These are phyloP conservation scores for Scaptomyza polygonia DNA, from an alignment of 2,888 invertebrate genomes.

Conservation along the genomic window DNA sequence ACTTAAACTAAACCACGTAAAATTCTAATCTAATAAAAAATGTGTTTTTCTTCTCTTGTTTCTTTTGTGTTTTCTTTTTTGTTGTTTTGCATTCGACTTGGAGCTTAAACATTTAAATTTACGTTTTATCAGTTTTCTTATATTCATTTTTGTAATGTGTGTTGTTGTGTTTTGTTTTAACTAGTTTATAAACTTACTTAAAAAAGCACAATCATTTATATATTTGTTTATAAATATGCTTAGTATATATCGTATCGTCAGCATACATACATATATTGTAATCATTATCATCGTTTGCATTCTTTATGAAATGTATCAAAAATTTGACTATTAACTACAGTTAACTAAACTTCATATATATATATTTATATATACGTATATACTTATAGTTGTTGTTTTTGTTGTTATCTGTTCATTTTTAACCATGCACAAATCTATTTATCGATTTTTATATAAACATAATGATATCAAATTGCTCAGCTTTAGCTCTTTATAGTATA, in stretches of 20 bases:
- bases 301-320: constrained; percentile 73
- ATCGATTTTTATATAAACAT: constrained; percentile 69
- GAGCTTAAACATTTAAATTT: constrained; percentile 64
- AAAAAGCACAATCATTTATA: constrained; percentile 66
- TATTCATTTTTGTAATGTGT: constrained; percentile 19
- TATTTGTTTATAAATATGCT: constrained; percentile 31
- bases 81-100: constrained; percentile 35
- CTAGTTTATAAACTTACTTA: constrained; percentile 41
- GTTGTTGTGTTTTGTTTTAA: constrained; percentile 21
- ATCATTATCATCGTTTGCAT: constrained; percentile 31
- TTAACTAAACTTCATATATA: constrained; percentile 56
- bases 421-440: constrained; percentile 24
- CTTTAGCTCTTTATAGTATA: constrained; percentile 41
- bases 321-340: constrained; percentile 76
- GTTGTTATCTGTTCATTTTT: constrained; percentile 9
- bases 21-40: constrained; percentile 66
- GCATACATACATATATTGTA: constrained; percentile 29
- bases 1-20: constrained; percentile 72
- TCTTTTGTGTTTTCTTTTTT: constrained; percentile 3
- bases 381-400: constrained; percentile 35
- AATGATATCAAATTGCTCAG: constrained; percentile 74
- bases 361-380: no score
- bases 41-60: constrained; percentile 12
- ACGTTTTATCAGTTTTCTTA: constrained; percentile 72
- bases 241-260: constrained; percentile 47